Base-by-base conservation (phyloP, 2,888 invertebrate genomes). In the Liodrosophila aerea region DNA sequence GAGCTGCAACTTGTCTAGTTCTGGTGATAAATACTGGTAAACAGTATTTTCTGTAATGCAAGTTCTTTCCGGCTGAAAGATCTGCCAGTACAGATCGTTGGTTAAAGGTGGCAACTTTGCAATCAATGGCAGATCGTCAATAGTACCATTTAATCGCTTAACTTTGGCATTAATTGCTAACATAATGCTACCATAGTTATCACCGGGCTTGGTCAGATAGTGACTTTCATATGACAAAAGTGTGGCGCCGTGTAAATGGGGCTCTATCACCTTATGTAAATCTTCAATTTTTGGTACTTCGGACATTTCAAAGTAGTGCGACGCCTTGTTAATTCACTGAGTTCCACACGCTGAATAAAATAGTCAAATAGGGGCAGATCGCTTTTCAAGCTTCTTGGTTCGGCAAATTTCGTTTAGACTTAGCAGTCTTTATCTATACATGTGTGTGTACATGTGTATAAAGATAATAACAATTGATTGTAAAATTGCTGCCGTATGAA, bases 121-220 rank as follows among this genome's bases (percentile, higher is more conserved):
- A 1, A 93, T 91, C 7, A 93, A 68, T 22, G 91, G 73, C 18
- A 92, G 68, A 7, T 89, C 87, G 64, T 91, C 89, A 4, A 64
- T 52, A 7, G 18, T 47, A 0, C 78, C 87, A 57, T 85, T 57
- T 0, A 65, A 1, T n/a, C 76, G 78, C 16, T 81, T 81, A 7
- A 91, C 70, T 57, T 85, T 88, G 0, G 91, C 87, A 18, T 70
- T 69, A 2, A 90, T 73, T 0, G 90, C 89, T 0, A 93, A 73
- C 88, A 93, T 93, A 0, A 92, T 88, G 69, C 93, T 93, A 1
- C 93, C 93, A 77, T 93, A 93, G 78, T 93, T 93, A 73, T 93
- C 93, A 0, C 93, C 93, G 0, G 91, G 91, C 12, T 91, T 91
- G 7, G 92, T 92, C n/a, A 92, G 82, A 60, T 87, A 87, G 11